Evolutionary conservation across 2,113 vertebrate genomes (phyloP).

Genomic region (Dromaius novaehollandiae): DNA sequence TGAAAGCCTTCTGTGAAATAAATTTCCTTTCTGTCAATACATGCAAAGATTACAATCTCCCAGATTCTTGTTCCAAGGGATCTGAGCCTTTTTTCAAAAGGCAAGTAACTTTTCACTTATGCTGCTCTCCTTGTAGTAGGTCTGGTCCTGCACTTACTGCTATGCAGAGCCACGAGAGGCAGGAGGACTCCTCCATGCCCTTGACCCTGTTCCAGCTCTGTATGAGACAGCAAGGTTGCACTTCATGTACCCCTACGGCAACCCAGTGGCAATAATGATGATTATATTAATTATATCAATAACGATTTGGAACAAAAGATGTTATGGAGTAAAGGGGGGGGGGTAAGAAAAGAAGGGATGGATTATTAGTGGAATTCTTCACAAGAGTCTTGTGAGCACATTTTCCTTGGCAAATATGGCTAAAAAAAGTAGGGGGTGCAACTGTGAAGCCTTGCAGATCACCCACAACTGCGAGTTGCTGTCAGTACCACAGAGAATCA

Average conservation of each 20-base stretch:
- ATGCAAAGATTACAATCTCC: neutral
- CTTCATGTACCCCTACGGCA: no score
- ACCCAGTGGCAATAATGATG: rapidly evolving
- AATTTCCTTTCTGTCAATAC: neutral
- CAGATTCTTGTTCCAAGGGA: neutral
- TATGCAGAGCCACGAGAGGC: neutral
- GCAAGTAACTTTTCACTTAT: neutral
- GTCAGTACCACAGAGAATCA: neutral
- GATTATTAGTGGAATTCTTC: neutral
- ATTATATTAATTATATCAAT: neutral
- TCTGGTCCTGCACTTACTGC: neutral
- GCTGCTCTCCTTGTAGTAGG: neutral
- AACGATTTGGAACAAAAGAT: neutral
- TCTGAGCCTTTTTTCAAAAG: neutral
- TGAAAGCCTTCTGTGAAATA: neutral
- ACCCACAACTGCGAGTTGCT: neutral
- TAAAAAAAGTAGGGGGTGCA: neutral
- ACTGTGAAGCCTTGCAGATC: neutral
- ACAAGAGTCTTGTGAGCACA: neutral
- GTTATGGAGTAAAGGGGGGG: neutral
- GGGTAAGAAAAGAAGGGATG: neutral
- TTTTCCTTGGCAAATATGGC: neutral
- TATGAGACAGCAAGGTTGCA: neutral
- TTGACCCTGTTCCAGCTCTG: neutral
- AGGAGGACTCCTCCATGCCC: neutral